These are phyloP conservation scores for Wasmannia auropunctata DNA, from an alignment of 1,140 invertebrate species.

Conservation along the genomic window DNA sequence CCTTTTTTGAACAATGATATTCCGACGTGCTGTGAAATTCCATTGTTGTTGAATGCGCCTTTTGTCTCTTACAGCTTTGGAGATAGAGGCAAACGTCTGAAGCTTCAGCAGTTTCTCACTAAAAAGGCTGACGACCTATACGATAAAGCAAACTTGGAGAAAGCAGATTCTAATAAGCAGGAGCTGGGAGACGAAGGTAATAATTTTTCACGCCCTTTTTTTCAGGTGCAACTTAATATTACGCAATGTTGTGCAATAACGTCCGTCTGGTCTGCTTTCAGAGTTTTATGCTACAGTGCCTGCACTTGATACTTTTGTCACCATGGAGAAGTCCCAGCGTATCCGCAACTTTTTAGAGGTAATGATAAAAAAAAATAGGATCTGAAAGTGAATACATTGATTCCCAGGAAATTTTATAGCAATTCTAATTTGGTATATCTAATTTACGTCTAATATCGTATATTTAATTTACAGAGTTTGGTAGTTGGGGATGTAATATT, in stretches of 20 bases:
- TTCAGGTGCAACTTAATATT: background rate
- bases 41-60: background rate
- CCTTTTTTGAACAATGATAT: too few species aligned
- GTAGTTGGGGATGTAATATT: constrained; percentile 93
- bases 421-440: constrained; percentile 39
- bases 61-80: constrained; percentile 87
- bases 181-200: constrained; percentile 84
- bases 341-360: constrained; percentile 93
- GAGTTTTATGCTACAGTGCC: constrained; percentile 94
- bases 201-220: background rate
- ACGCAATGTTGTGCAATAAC: background rate
- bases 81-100: constrained; percentile 92
- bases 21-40: too few species aligned
- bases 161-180: constrained; percentile 80
- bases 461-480: constrained; percentile 88
- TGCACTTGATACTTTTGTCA: constrained; percentile 93
- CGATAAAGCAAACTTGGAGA: constrained; percentile 86
- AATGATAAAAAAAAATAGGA: constrained; percentile 61
- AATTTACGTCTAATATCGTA: constrained; percentile 76
- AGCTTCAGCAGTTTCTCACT: constrained; percentile 93
- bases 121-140: constrained; percentile 91
- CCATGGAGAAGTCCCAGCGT: constrained; percentile 89
- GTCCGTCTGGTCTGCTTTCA: constrained; percentile 81
- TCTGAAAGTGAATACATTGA: background rate
- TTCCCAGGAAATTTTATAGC: background rate